Evolutionary conservation across 1,140 invertebrate genomes (phyloP), one percentile per base, ranked within the genome.

Genomic region (Zaprionus inermis): DNA sequence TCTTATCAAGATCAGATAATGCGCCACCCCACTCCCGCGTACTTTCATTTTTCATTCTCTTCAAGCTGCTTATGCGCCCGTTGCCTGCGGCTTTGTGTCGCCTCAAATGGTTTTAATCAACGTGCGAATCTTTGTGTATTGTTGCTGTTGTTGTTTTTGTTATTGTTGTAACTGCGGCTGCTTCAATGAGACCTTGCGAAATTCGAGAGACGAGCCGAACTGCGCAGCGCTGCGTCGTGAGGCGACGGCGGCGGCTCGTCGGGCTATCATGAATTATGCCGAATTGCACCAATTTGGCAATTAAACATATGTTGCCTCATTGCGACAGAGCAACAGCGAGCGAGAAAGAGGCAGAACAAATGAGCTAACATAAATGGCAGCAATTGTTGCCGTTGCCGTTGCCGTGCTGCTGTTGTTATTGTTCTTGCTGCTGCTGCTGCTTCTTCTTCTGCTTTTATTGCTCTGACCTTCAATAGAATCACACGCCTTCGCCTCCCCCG

Each of bases 231-330:
- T 55, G n/a, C n/a, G n/a, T n/a, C n/a, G n/a, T n/a, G n/a, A n/a
- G n/a, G n/a, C n/a, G n/a, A n/a, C n/a, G n/a, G n/a, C n/a, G 58
- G 65, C 57, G 46, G 55, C 38, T 59, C 18, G 20, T 67, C 18
- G 24, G 64, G 51, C 68, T 76, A 86, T 86, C 83, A 78, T 86
- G 72, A 86, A 88, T 86, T 89, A 88, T 88, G 79, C 76, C 69
- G 84, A 86, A 89, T 86, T 86, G 83, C 84, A 86, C 83, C 83
- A 86, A 86, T 86, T 86, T 86, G 78, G 79, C 84, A 86, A 86
- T 86, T 86, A 86, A 89, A 80, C 84, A 88, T 86, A 71, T 79
- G 82, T 81, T 34, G 46, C 46, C 58, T 51, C 66, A 60, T 68
- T 63, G 52, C 28, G 67, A 59, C 72, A 54, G 71, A 78, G 70